Evolutionary conservation across 2,888 invertebrate species (phyloP).

Genomic region (Tinea semifulvella): DNA sequence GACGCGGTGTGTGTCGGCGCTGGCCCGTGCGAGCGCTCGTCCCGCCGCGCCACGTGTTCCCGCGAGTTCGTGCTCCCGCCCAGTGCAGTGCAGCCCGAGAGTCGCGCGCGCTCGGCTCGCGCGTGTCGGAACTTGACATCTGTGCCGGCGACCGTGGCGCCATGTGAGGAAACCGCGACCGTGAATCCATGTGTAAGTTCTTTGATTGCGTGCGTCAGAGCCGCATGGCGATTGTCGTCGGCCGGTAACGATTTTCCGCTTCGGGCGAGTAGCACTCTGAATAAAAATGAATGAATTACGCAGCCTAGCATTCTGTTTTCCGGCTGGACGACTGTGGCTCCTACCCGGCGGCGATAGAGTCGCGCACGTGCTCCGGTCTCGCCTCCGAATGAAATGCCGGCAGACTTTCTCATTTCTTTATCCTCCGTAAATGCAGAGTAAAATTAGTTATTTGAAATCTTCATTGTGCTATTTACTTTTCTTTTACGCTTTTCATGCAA

Average conservation of each 20-base stretch:
- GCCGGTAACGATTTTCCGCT: conserved; percentile 44
- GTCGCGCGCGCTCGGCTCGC: conserved; percentile 37
- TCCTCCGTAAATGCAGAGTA: neutral
- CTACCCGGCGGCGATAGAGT: conserved; percentile 29
- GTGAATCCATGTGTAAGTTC: conserved; percentile 62
- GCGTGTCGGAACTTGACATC: conserved; percentile 21
- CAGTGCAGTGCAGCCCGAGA: conserved; percentile 55
- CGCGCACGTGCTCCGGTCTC: conserved; percentile 50
- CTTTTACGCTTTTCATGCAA: neutral
- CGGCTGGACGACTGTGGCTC: neutral
- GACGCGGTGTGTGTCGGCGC: conserved; percentile 63
- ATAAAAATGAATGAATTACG: conserved; percentile 50
- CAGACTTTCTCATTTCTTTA: conserved; percentile 28
- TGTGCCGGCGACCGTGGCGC: conserved; percentile 75
- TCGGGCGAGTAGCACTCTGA: conserved; percentile 34
- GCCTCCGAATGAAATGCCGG: conserved; percentile 33
- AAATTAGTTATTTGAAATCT: conserved; percentile 9
- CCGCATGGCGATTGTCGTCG: conserved; percentile 40
- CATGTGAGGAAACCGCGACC: conserved; percentile 59
- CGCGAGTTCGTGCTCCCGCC: conserved; percentile 22
- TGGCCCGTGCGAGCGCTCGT: conserved; percentile 57
- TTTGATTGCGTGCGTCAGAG: conserved; percentile 38
- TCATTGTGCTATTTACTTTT: conserved; percentile 2
- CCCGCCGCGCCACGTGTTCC: conserved; percentile 25
- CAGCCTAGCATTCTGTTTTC: conserved; percentile 18